These are phyloP conservation scores for Clarias fuscus DNA, from an alignment of 2,797 vertebrate species.

Conservation along the genomic window DNA sequence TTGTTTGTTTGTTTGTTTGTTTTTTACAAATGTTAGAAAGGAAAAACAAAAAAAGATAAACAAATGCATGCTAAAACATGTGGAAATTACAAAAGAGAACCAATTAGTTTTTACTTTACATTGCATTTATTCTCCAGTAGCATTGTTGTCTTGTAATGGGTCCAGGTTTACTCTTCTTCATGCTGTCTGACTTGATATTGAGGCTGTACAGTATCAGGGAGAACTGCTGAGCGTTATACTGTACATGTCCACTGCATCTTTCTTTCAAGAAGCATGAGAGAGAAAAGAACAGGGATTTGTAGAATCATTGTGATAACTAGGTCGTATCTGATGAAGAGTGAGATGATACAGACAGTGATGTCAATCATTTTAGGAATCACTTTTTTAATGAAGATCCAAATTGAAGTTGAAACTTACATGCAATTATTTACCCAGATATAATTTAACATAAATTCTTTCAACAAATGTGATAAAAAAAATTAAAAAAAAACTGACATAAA, in stretches of 20 bases:
- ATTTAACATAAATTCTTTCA: too few species aligned
- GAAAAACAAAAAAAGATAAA: not conserved
- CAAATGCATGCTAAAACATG: not conserved
- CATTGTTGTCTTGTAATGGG: not conserved
- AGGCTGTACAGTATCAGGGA: too few species aligned
- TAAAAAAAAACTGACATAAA: too few species aligned
- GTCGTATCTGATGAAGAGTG: too few species aligned
- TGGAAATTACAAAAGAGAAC: not conserved
- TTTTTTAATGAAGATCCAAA: too few species aligned
- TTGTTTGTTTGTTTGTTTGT: not conserved
- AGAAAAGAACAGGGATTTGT: not conserved
- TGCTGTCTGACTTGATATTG: not conserved
- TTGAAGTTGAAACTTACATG: too few species aligned
- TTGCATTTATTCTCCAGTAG: not conserved
- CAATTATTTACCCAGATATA: too few species aligned
- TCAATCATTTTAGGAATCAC: too few species aligned
- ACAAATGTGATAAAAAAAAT: too few species aligned
- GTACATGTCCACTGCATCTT: not conserved
- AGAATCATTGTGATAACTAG: too few species aligned
- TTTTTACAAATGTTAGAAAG: not conserved
- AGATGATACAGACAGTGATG: too few species aligned
- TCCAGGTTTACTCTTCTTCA: not conserved
- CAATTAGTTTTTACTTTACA: not conserved
- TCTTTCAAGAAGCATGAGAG: not conserved
- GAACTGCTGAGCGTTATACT: not conserved